Conservation (phyloP, 1,140 invertebrate genomes). For the Brachionus angularis region DNA sequence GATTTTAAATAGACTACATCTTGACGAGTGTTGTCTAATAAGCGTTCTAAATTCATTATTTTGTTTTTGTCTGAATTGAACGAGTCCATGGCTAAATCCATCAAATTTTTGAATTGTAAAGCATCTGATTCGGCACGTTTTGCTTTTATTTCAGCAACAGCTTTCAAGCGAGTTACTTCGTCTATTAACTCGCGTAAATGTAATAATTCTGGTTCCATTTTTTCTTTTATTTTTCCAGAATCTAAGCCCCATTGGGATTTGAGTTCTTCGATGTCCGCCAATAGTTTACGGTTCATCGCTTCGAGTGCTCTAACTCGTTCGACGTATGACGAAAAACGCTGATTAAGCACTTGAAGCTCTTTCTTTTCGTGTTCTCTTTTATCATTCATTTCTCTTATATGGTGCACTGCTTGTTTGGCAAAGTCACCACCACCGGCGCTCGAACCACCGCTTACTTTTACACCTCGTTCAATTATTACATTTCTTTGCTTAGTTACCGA, state of each 20-base stretch:
- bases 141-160: constrained; percentile 41
- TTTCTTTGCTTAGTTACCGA: constrained; percentile 36
- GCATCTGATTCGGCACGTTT: constrained; percentile 44
- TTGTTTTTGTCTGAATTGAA: constrained; percentile 39
- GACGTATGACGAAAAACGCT: constrained; percentile 61
- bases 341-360: constrained; percentile 61
- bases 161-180: constrained; percentile 53
- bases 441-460: constrained; percentile 14
- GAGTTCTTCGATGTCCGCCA: constrained; percentile 26
- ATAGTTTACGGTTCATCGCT: constrained; percentile 60
- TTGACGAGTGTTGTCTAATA: constrained; percentile 1
- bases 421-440: background rate
- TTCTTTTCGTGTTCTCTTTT: constrained; percentile 60
- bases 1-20: constrained; percentile 5
- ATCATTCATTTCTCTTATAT: constrained; percentile 31
- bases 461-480: constrained; percentile 39
- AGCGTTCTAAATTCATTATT: constrained; percentile 6
- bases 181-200: constrained; percentile 53
- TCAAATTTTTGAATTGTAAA: constrained; percentile 34
- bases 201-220: constrained; percentile 60
- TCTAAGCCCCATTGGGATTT: constrained; percentile 51
- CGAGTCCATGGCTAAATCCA: constrained; percentile 36
- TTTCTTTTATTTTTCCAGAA: constrained; percentile 57
- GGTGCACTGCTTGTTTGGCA: constrained; percentile 21
- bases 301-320: constrained; percentile 61